A percentile compares a stretch with the other conserved stretches of the same genome.
These are phyloP conservation scores for Ganaspis sp. DNA, from an alignment of 1,140 invertebrate species.

Conservation along the genomic window DNA sequence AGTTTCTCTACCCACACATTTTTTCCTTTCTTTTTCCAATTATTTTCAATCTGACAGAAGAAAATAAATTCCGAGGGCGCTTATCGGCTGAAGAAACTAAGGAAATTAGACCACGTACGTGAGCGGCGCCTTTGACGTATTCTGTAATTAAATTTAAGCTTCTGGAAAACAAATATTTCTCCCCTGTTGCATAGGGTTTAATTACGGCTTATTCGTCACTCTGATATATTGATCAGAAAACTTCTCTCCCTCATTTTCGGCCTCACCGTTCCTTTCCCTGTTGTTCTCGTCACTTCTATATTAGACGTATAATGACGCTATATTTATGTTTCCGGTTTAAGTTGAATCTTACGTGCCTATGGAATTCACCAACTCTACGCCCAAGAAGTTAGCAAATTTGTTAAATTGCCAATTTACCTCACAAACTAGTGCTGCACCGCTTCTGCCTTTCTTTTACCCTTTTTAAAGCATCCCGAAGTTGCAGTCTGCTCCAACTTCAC, in stretches of 20 bases:
- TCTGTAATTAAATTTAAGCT: conserved; percentile 26
- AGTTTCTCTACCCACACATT: neutral
- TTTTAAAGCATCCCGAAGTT: conserved; percentile 33
- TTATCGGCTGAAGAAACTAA: neutral
- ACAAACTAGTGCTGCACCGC: conserved; percentile 64
- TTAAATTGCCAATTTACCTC: conserved; percentile 75
- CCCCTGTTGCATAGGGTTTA: neutral
- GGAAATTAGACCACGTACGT: conserved; percentile 17
- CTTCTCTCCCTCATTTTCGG: conserved; percentile 15
- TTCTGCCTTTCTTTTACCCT: conserved; percentile 32
- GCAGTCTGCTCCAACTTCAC: conserved; percentile 25
- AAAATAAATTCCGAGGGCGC: neutral
- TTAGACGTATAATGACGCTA: conserved; percentile 42
- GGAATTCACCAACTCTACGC: conserved; percentile 44
- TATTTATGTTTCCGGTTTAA: conserved; percentile 52
- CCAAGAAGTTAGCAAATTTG: conserved; percentile 73
- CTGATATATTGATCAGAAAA: neutral
- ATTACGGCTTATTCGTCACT: neutral
- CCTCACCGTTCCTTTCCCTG: conserved; percentile 7
- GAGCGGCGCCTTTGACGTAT: neutral
- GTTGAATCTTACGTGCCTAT: conserved; percentile 26
- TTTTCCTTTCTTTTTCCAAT: neutral
- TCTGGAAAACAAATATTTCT: conserved; percentile 21
- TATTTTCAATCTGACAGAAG: neutral
- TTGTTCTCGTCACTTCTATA: neutral